Conservation (phyloP, 2,888 invertebrate genomes). For the Antheraea yamamai region DNA sequence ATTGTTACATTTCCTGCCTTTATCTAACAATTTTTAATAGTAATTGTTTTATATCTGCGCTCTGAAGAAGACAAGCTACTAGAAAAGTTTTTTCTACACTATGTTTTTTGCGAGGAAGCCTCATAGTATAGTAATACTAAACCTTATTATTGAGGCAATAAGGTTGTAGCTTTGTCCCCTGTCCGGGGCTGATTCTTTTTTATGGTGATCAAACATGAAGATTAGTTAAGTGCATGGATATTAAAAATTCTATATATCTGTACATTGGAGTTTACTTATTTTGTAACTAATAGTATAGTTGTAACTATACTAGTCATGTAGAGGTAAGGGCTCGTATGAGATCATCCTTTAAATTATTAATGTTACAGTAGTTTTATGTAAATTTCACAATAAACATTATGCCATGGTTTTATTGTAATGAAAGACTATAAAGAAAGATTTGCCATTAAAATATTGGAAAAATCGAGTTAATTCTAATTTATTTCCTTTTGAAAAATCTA, state of each 20-base stretch:
- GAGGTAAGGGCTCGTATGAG: too few relatives aligned
- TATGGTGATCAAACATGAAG: not conserved
- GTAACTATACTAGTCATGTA: too few relatives aligned
- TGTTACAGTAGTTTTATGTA: too few relatives aligned
- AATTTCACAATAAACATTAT: too few relatives aligned
- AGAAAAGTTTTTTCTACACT: not conserved
- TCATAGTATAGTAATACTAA: not conserved
- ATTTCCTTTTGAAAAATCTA: too few relatives aligned
- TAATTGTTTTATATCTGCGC: not conserved
- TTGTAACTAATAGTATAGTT: not conserved
- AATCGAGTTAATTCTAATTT: too few relatives aligned
- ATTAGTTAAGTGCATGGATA: not conserved
- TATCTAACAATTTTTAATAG: slow-evolving; percentile 10
- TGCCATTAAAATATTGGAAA: too few relatives aligned
- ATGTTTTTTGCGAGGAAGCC: not conserved
- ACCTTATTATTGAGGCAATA: not conserved
- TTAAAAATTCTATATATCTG: not conserved
- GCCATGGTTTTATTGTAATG: too few relatives aligned
- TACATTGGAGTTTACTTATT: not conserved
- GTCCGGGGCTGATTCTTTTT: too few relatives aligned
- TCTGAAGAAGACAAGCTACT: not conserved
- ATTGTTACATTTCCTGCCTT: slow-evolving; percentile 34
- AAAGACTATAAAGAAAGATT: too few relatives aligned
- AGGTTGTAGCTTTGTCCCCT: not conserved
- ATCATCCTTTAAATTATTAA: too few relatives aligned